A percentile compares a stretch with the other conserved stretches of the same genome.
Conservation (phyloP, 2,888 invertebrate genomes). For the Lissonota sp. region DNA sequence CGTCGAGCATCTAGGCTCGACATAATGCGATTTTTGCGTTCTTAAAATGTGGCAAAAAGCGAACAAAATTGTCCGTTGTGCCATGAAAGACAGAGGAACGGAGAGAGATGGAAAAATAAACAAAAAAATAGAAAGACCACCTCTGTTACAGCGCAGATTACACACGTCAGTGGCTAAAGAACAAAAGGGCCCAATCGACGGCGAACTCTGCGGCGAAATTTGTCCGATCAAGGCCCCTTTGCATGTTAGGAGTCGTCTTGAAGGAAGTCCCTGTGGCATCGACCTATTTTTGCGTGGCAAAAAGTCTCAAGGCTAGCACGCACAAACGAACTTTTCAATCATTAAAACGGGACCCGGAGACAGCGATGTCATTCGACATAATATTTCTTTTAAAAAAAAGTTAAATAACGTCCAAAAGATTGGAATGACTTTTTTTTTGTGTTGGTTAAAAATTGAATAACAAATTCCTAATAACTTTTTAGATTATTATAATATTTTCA, state of each 20-base stretch:
- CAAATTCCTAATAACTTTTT: too few relatives aligned
- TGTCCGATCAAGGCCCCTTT: conserved; percentile 3
- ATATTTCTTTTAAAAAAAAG: too few relatives aligned
- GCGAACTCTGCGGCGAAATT: not conserved
- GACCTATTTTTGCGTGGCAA: too few relatives aligned
- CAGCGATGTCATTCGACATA: not conserved
- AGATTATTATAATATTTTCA: too few relatives aligned
- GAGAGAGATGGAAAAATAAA: not conserved
- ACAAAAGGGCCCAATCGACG: not conserved
- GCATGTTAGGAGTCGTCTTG: too few relatives aligned
- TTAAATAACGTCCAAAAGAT: too few relatives aligned
- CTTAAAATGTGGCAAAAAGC: conserved; percentile 73
- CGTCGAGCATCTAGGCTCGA: conserved; percentile 57
- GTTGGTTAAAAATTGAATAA: too few relatives aligned
- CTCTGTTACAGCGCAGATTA: conserved; percentile 32
- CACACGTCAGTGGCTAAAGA: not conserved
- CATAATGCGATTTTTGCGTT: conserved; percentile 74
- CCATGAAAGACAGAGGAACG: not conserved
- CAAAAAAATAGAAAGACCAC: not conserved
- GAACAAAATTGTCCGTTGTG: conserved; percentile 51
- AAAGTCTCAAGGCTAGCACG: conserved; percentile 11
- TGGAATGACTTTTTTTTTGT: too few relatives aligned
- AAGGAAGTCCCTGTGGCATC: too few relatives aligned
- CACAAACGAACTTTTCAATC: conserved; percentile 21
- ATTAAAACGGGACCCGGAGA: conserved; percentile 4